Percentiles rank a stretch among this genome's conserved stretches.
phyloP scores from a whole-genome alignment of 2,888 invertebrate genomes.

The Acanthopleura granulata region DNA sequence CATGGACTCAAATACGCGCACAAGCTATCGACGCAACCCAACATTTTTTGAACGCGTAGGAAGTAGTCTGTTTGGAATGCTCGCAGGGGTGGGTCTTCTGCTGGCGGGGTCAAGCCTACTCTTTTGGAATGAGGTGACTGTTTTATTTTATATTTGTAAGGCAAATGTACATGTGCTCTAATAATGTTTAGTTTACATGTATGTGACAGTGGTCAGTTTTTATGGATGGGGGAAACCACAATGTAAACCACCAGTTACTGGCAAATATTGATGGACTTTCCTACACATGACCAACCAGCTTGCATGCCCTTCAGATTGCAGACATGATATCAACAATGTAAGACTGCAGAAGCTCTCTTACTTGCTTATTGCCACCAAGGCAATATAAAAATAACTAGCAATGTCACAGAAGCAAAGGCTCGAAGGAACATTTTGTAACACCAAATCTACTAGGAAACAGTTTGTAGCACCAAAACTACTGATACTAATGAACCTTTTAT shows the following conservation, averaged over 20 bases:
- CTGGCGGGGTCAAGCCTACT: constrained; percentile 71
- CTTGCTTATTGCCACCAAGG: no score
- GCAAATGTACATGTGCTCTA: not conserved
- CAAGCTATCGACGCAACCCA: constrained; percentile 49
- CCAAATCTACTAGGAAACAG: no score
- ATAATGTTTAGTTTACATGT: not conserved
- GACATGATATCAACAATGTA: no score
- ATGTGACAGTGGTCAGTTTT: no score
- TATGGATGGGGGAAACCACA: no score
- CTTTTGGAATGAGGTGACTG: constrained; percentile 86
- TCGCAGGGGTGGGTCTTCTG: constrained; percentile 54
- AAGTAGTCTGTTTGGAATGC: constrained; percentile 48
- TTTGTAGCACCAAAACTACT: no score
- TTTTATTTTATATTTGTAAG: not conserved
- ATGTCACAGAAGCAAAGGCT: no score
- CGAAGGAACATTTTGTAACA: no score
- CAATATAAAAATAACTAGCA: no score
- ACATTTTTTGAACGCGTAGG: constrained; percentile 53
- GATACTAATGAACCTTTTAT: no score
- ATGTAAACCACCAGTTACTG: not conserved
- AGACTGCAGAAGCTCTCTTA: no score
- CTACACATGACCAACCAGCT: not conserved
- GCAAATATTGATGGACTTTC: not conserved
- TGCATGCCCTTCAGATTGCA: no score
- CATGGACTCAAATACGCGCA: constrained; percentile 36